Evolutionary conservation across 1,140 invertebrate genomes (phyloP), one percentile per base, ranked within the genome.

Genomic region (Rhynchophorus ferrugineus): DNA sequence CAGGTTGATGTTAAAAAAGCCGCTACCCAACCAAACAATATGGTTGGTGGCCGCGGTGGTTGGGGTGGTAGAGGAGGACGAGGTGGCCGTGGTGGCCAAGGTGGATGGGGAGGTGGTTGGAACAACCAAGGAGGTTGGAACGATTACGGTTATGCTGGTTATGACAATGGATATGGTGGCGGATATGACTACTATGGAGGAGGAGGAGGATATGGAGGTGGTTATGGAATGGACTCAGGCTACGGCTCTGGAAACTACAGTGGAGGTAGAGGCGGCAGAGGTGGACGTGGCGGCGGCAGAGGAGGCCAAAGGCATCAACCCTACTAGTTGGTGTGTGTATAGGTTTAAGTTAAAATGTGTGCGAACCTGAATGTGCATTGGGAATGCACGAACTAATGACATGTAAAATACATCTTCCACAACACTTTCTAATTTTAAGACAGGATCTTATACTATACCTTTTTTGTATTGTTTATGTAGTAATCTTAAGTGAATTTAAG

Each of bases 1-100:
- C 88, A 92, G 77, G 85, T 85, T 58, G 90, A 94, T 71, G 88
- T 95, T 0, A 94, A 94, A 71, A 86, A 91, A 65, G 91, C 90
- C 22, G 52, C 52, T 3, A 54, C 52, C 20, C 52, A 54, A 44
- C 52, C 52, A 7, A 54, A 48, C 38, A 49, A 48, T 45, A 48
- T 49, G 44, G 48, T 54, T 44, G 45, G 44, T 7, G 6, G 52
- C 3, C 14, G 52, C 89, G 89, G 44, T 85, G 87, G 3, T 89
- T 88, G 76, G 18, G 76, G 80, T 1, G 20, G 52, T 7, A 24
- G 52, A 13, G 83, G 85, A 59, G 79, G 78, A 3, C 77, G 84
- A 44, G 83, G 84, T 22, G 77, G 84, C 43, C 82, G 84, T 22
- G 81, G 84, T 5, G 44, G 39, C 14, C 38, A 33, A 35, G 47